Percentiles rank a stretch among this genome's conserved stretches.
phyloP scores from a whole-genome alignment of 2,113 vertebrate species.

The Tetraodon nigroviridis region DNA sequence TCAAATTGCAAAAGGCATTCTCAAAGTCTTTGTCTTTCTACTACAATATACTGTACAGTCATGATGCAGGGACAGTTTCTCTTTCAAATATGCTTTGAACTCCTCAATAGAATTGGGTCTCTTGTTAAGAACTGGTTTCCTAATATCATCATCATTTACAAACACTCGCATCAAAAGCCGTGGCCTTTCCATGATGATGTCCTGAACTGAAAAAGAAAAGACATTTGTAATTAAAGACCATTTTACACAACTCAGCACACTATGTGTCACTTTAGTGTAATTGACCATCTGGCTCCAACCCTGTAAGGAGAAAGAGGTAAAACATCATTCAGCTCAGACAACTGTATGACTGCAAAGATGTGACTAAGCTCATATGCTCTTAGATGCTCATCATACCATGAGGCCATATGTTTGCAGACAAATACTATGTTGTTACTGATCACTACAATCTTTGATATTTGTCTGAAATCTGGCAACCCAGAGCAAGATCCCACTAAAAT shows the following conservation, averaged over 20 bases:
- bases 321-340: no score
- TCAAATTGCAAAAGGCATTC: no score
- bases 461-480: constrained; percentile 20
- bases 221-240: not conserved
- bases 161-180: not conserved
- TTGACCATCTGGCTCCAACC: not conserved
- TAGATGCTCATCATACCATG: constrained; percentile 21
- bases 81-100: not conserved
- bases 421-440: constrained; percentile 9
- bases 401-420: constrained; percentile 8
- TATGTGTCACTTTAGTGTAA: not conserved
- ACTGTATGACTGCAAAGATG: constrained; percentile 1
- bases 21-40: no score
- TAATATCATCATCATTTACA: not conserved
- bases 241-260: not conserved
- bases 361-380: constrained; percentile 26
- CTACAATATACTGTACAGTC: no score
- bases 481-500: constrained; percentile 18
- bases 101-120: not conserved
- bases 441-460: constrained; percentile 15
- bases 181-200: not conserved
- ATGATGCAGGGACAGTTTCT: not conserved
- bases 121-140: not conserved
- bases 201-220: not conserved
- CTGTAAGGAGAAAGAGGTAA: constrained; percentile 16